phyloP scores from a whole-genome alignment of 1,140 invertebrate genomes.

The Sweltsa coloradensis region DNA sequence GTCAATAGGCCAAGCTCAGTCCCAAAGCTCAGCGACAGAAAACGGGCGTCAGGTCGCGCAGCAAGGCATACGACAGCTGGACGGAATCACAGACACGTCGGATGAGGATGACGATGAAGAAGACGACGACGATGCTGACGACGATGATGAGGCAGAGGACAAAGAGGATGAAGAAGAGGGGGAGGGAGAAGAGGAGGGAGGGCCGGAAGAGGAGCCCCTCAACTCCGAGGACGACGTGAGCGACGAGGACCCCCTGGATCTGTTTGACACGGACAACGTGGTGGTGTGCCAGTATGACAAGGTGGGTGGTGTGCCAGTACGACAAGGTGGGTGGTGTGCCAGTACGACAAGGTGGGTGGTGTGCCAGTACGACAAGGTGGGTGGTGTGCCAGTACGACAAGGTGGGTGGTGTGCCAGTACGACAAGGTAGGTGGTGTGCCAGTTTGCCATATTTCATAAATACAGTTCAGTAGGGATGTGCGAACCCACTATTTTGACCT shows the following conservation, averaged over 20 bases:
- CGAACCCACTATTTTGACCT: no score
- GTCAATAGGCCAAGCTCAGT: no score
- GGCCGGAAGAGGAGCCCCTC: conserved; percentile 76
- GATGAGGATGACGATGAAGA: conserved; percentile 57
- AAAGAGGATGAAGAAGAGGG: conserved; percentile 67
- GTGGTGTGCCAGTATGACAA: conserved; percentile 99
- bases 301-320: no score
- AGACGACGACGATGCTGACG: conserved; percentile 53
- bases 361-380: no score
- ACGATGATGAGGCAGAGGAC: conserved; percentile 54
- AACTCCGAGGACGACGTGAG: conserved; percentile 95
- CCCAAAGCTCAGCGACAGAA: conserved; percentile 4
- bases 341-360: no score
- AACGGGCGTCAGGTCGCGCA: not conserved
- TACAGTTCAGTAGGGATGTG: no score
- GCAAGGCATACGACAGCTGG: conserved; percentile 35
- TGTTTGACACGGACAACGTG: conserved; percentile 97
- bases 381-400: no score
- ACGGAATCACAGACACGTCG: conserved; percentile 62
- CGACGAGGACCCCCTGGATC: conserved; percentile 87
- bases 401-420: no score
- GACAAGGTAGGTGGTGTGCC: no score
- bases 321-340: no score
- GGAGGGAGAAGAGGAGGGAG: conserved; percentile 55
- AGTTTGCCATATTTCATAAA: no score